Percentiles rank a stretch among this genome's conserved stretches.
phyloP scores from a whole-genome alignment of 1,140 invertebrate genomes.

The Heliothis subflexa region DNA sequence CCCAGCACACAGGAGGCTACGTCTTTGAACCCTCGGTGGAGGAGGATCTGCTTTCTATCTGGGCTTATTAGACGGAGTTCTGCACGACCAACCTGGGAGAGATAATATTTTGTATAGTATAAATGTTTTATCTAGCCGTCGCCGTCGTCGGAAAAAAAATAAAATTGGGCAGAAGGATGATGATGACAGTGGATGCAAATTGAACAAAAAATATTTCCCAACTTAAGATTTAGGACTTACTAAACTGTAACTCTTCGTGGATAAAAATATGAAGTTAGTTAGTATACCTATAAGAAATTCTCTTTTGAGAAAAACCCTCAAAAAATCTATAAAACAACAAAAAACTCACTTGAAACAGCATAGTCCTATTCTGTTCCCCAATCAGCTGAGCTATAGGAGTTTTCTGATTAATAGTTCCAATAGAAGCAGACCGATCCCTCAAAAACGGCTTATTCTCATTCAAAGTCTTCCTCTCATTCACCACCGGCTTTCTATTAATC shows the following conservation, averaged over 20 bases:
- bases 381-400: constrained; percentile 82
- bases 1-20: constrained; percentile 96
- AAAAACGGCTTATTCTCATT: constrained; percentile 81
- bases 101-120: constrained; percentile 11
- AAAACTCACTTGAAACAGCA: constrained; percentile 93
- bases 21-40: constrained; percentile 95
- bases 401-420: constrained; percentile 86
- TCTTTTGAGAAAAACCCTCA: no score
- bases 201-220: no score
- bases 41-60: constrained; percentile 95
- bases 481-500: constrained; percentile 58
- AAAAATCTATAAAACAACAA: background rate
- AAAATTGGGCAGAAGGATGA: no score
- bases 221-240: no score
- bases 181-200: no score
- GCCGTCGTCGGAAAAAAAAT: no score
- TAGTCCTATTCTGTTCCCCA: constrained; percentile 95
- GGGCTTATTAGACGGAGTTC: constrained; percentile 96
- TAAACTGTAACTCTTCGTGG: no score
- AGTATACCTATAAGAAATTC: no score
- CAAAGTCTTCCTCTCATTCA: constrained; percentile 55
- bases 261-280: no score
- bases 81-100: constrained; percentile 91
- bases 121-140: no score
- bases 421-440: constrained; percentile 87